A percentile compares a stretch with the other conserved stretches of the same genome.
Conservation (phyloP, 2,113 vertebrate species). For the Pseudopodoces humilis region DNA sequence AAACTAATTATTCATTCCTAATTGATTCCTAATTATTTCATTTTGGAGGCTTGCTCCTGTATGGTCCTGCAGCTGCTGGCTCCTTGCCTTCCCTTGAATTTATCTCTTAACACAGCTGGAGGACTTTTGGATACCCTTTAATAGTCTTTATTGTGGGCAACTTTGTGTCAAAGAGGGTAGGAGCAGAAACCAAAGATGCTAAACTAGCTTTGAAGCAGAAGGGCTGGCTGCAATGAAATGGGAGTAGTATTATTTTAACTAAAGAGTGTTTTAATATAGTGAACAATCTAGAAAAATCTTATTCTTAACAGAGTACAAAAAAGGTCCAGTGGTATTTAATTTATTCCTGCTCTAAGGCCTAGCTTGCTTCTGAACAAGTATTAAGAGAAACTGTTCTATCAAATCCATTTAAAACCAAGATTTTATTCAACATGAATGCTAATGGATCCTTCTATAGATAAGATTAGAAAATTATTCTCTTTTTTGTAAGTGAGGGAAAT, state of each 20-base stretch:
- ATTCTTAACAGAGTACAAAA: not conserved
- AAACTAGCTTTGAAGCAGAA: not conserved
- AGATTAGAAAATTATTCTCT: not conserved
- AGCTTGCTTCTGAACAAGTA: not conserved
- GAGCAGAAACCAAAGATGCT: not conserved
- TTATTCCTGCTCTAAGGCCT: not conserved
- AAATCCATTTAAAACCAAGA: not conserved
- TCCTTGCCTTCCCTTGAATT: not conserved
- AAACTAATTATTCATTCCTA: too few relatives aligned
- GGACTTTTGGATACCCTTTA: not conserved
- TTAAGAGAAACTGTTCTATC: not conserved
- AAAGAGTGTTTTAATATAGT: not conserved
- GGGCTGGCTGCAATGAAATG: not conserved
- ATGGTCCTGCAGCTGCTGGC: not conserved
- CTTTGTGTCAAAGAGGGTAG: not conserved
- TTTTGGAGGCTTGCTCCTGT: not conserved
- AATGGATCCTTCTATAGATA: not conserved
- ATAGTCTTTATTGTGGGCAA: not conserved
- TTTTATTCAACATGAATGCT: not conserved
- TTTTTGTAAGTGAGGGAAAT: not conserved
- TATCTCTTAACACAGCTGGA: not conserved
- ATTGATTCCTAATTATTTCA: not conserved
- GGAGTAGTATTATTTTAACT: not conserved
- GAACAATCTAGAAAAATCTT: not conserved
- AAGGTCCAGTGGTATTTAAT: not conserved